These are phyloP conservation scores for Akabosia matsudoensis DNA, from an alignment of 1,140 invertebrate genomes.

Conservation along the genomic window DNA sequence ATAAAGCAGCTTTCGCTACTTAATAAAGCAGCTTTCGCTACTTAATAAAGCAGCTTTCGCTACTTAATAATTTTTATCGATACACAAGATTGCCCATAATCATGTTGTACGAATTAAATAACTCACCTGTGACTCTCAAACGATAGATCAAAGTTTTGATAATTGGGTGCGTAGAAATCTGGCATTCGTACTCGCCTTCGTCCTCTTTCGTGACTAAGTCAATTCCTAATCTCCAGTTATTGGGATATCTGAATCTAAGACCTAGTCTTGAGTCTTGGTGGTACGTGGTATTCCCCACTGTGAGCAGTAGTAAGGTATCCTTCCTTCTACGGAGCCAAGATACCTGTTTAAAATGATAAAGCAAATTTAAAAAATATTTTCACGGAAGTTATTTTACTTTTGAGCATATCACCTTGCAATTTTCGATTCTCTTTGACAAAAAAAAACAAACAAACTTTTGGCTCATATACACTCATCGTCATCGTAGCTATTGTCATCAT, in stretches of 20 bases:
- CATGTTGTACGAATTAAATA: background rate
- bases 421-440: background rate
- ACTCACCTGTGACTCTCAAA: conserved; percentile 46
- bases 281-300: conserved; percentile 58
- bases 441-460: background rate
- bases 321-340: conserved; percentile 57
- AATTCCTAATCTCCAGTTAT: conserved; percentile 52
- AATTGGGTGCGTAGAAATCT: conserved; percentile 53
- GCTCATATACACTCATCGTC: background rate
- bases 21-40: too few species aligned
- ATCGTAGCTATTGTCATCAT: background rate
- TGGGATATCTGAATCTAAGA: conserved; percentile 52
- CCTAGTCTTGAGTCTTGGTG: conserved; percentile 55
- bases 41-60: too few species aligned
- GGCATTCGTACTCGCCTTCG: conserved; percentile 54
- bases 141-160: conserved; percentile 48
- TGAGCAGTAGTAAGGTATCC: conserved; percentile 56
- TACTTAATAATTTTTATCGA: too few species aligned
- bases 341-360: conserved; percentile 57
- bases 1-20: too few species aligned
- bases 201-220: conserved; percentile 49
- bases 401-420: background rate
- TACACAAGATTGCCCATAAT: background rate
- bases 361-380: conserved; percentile 21
- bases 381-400: background rate